Percentiles rank a stretch among this genome's conserved stretches.
These are phyloP conservation scores for Okapia johnstoni DNA, from an alignment of 2,113 vertebrate species.

Conservation along the genomic window DNA sequence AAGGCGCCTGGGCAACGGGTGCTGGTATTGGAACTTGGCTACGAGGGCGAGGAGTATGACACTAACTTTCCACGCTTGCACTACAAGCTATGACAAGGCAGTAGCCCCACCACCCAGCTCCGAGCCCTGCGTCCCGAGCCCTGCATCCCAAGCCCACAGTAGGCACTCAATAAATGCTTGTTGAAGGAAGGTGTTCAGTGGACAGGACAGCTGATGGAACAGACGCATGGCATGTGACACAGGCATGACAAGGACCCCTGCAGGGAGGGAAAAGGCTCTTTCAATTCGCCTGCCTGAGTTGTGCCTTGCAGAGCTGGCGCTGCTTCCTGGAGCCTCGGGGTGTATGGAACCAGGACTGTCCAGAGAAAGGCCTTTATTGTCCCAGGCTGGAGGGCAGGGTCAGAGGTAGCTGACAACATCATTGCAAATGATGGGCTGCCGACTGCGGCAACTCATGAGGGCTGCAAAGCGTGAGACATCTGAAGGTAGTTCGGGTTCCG, in stretches of 20 bases:
- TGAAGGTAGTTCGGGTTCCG: constrained; percentile 85
- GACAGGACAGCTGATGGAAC: background rate
- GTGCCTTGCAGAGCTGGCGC: background rate
- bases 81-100: constrained; percentile 49
- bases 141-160: background rate
- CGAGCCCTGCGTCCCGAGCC: rapidly evolving
- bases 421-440: constrained; percentile 96
- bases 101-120: background rate
- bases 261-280: background rate
- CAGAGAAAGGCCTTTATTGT: constrained; percentile 71
- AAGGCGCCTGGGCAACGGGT: constrained; percentile 60
- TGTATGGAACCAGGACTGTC: background rate
- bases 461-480: constrained; percentile 91
- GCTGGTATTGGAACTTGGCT: constrained; percentile 83
- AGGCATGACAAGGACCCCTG: background rate
- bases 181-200: background rate
- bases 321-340: background rate
- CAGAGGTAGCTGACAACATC: constrained; percentile 94
- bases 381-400: constrained; percentile 53
- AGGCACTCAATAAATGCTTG: constrained; percentile 45
- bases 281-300: background rate
- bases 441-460: constrained; percentile 94
- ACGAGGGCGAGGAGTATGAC: constrained; percentile 79
- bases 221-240: background rate
- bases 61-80: constrained; percentile 72